phyloP scores from a whole-genome alignment of 2,113 vertebrate genomes.

The Girardinichthys multiradiatus region DNA sequence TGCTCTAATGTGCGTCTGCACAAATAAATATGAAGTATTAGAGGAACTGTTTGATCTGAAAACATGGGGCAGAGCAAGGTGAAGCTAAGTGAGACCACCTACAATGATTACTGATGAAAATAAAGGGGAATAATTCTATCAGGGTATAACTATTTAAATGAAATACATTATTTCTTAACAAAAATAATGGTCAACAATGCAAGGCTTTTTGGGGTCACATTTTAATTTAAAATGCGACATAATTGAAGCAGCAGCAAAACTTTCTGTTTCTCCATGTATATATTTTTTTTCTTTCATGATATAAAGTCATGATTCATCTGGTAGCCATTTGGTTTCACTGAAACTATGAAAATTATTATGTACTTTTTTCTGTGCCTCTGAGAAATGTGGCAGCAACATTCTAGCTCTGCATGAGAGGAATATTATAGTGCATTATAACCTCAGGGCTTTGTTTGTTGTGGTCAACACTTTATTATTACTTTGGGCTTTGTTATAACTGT shows the following conservation, averaged over 20 bases:
- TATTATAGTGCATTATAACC: conserved; percentile 33
- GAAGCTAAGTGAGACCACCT: conserved; percentile 23
- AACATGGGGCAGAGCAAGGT: conserved; percentile 8
- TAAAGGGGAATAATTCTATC: background rate
- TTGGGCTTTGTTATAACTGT: background rate
- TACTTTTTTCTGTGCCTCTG: conserved; percentile 24
- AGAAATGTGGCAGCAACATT: background rate
- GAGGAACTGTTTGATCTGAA: conserved; percentile 37
- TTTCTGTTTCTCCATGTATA: conserved; percentile 13
- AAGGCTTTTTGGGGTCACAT: too few relatives aligned
- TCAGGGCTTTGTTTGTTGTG: conserved; percentile 11
- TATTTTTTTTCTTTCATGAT: background rate
- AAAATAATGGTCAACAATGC: too few relatives aligned
- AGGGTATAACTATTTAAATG: conserved; percentile 15
- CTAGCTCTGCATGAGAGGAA: conserved; percentile 15
- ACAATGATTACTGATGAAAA: conserved; percentile 50
- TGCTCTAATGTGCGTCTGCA: conserved; percentile 21
- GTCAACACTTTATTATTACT: conserved; percentile 22
- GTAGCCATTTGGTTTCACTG: conserved; percentile 1
- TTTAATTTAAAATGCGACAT: background rate
- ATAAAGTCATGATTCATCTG: conserved; percentile 29
- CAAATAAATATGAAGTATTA: conserved; percentile 34
- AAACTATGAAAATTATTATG: conserved; percentile 39
- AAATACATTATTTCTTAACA: too few relatives aligned
- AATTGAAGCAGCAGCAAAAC: conserved; percentile 7